Conservation (phyloP, 1,140 invertebrate genomes). For the Babylonia areolata region DNA sequence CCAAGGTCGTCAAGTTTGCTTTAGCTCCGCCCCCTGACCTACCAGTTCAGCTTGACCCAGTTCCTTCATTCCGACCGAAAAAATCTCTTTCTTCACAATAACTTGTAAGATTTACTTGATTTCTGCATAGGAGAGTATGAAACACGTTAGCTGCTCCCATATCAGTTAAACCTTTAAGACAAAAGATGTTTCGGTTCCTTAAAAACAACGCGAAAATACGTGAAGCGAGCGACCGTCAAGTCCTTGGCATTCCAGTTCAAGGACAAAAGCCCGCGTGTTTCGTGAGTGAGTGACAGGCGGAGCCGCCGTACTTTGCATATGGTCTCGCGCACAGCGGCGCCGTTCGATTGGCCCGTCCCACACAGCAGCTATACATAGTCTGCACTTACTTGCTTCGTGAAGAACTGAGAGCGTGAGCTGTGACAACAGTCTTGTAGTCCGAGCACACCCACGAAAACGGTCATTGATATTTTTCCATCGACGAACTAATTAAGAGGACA, state of each 20-base stretch:
- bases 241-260: slow-evolving; percentile 29
- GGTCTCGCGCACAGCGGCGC: neutral
- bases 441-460: no score
- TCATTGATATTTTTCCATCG: no score
- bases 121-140: neutral
- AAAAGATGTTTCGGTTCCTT: neutral
- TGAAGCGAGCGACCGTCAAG: neutral
- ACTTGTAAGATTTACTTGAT: no score
- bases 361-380: neutral
- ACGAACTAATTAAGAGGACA: no score
- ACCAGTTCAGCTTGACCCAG: slow-evolving; percentile 21
- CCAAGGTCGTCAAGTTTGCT: slow-evolving; percentile 57
- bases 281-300: neutral
- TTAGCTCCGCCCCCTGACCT: slow-evolving; percentile 42
- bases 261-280: slow-evolving; percentile 15
- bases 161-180: neutral
- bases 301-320: slow-evolving; percentile 4
- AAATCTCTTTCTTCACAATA: neutral
- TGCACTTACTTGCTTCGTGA: slow-evolving; percentile 4
- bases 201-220: neutral
- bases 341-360: slow-evolving; percentile 5
- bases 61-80: neutral
- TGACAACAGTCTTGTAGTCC: no score
- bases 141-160: neutral
- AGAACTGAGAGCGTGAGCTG: no score